phyloP scores from a whole-genome alignment of 2,113 vertebrate species.

The Orientallactaga bullata region DNA sequence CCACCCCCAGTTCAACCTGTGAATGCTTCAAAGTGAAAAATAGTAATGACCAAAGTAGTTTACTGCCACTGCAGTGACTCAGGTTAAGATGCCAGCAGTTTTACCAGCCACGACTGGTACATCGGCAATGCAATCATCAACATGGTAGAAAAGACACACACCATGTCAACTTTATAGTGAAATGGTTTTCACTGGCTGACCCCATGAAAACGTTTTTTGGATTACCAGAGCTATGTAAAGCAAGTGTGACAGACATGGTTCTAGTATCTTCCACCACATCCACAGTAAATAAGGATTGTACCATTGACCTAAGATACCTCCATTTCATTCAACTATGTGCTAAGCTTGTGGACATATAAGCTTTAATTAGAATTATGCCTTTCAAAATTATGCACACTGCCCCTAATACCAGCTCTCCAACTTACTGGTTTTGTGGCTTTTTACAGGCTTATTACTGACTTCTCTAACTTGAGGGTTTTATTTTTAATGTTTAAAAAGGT shows the following conservation, averaged over 20 bases:
- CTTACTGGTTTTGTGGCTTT: neutral
- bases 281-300: neutral
- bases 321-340: neutral
- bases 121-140: neutral
- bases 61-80: neutral
- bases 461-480: neutral
- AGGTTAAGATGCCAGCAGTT: too few species aligned
- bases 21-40: neutral
- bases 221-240: neutral
- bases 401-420: neutral
- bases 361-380: conserved; percentile 6
- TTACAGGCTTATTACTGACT: neutral
- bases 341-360: neutral
- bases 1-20: neutral
- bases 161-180: neutral
- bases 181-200: neutral
- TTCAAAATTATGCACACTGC: conserved; percentile 7
- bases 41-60: neutral
- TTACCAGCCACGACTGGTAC: neutral
- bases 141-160: neutral
- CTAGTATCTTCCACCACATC: neutral
- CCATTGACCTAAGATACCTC: neutral
- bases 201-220: neutral
- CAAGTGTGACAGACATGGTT: neutral
- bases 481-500: neutral